These are phyloP conservation scores for Tinea semifulvella DNA, from an alignment of 2,888 invertebrate genomes.

Conservation along the genomic window DNA sequence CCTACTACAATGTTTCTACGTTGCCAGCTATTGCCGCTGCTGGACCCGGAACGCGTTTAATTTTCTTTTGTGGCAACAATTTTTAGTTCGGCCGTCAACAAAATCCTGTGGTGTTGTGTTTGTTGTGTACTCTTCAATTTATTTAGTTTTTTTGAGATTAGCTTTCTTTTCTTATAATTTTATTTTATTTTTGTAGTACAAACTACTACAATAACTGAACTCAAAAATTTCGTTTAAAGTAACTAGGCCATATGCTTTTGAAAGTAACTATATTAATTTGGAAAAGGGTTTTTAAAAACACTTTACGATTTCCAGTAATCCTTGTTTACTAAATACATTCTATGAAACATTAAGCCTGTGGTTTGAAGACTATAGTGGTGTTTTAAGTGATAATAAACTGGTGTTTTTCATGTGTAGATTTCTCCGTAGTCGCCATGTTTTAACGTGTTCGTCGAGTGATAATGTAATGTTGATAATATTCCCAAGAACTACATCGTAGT, in stretches of 20 bases:
- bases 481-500: conserved; percentile 48
- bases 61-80: not conserved
- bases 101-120: conserved; percentile 35
- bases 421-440: conserved; percentile 46
- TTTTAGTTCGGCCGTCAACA: conserved; percentile 17
- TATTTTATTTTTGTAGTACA: conserved; percentile 7
- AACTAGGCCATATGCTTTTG: conserved; percentile 6
- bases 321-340: conserved; percentile 7
- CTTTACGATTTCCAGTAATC: conserved; percentile 1
- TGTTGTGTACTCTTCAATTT: conserved; percentile 40
- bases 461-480: conserved; percentile 35
- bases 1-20: too few species aligned
- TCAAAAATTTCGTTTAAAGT: not conserved
- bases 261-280: not conserved
- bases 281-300: not conserved
- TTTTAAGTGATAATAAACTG: not conserved
- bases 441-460: conserved; percentile 51
- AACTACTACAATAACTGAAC: conserved; percentile 2
- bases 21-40: too few species aligned
- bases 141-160: conserved; percentile 31
- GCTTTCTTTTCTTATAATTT: conserved; percentile 8
- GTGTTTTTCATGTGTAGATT: not conserved
- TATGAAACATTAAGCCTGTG: conserved; percentile 5
- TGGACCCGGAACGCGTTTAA: too few species aligned
- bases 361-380: not conserved